phyloP scores from a whole-genome alignment of 2,797 vertebrate genomes.

The Enteromius paludinosus region DNA sequence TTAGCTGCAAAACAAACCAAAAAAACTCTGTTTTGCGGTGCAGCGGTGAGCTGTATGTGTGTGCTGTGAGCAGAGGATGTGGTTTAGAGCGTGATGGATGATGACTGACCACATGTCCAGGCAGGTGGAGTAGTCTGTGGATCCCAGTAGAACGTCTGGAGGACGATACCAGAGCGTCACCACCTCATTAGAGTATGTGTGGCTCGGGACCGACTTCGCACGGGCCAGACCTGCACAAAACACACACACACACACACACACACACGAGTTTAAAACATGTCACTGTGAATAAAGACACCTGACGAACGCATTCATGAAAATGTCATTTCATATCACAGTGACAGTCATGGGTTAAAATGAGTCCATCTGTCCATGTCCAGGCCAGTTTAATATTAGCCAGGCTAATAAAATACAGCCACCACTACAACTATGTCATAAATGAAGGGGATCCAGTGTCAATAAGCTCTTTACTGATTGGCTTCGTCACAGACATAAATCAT shows the following conservation, averaged over 20 bases:
- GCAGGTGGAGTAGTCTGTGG: conserved; percentile 97
- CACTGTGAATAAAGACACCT: not conserved
- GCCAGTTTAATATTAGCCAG: not conserved
- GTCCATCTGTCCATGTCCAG: not conserved
- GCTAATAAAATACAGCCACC: too few species aligned
- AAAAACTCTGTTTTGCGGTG: too few species aligned
- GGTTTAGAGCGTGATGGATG: conserved; percentile 1
- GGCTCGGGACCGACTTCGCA: conserved; percentile 96
- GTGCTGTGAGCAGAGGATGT: not conserved
- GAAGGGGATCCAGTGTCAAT: too few species aligned
- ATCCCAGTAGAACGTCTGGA: conserved; percentile 95
- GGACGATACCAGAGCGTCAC: conserved; percentile 97
- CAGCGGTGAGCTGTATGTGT: not conserved
- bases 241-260: conserved; percentile 14
- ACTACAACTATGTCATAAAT: too few species aligned
- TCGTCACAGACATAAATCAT: not conserved
- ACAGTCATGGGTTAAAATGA: not conserved
- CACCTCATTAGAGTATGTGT: conserved; percentile 97
- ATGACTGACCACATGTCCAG: conserved; percentile 95
- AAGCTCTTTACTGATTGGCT: too few species aligned
- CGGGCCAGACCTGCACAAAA: conserved; percentile 87
- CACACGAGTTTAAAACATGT: not conserved
- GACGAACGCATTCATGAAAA: not conserved
- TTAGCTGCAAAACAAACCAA: too few species aligned
- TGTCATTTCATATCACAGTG: not conserved